Base-by-base conservation (phyloP, 30 jellyfish, hydroid and myxozoan genomes). In the Turritopsis rubra region DNA sequence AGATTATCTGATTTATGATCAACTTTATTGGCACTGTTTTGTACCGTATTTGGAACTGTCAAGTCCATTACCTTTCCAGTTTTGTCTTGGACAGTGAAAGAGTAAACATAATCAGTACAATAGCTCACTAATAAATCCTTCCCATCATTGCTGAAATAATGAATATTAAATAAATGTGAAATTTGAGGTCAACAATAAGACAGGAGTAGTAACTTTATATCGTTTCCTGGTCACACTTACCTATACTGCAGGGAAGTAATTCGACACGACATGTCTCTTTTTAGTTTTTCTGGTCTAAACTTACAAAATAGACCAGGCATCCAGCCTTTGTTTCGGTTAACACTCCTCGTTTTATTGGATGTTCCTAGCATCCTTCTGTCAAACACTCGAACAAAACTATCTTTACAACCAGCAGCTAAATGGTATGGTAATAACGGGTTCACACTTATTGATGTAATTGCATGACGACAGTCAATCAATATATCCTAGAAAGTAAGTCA, bases 381-480 rank as follows among this genome's bases (percentile, higher is more conserved):
- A 53, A 79, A 90, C 24, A 90, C 78, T n/a, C 94, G 85, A 3
- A 86, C 94, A 66, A 23, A 53, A 81, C 97, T 85, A 71, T 90
- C 97, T 28, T 85, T 90, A 93, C 97, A 84, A 21, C 97, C 97
- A 41, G 83, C 84, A 24, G 96, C 97, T 18, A 90, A 75, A 18
- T 86, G 93, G 75, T 86, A 83, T 7, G 95, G 97, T 28, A 16
- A 68, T 77, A 86, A 16, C 4, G 97, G 97, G 66, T 90, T 90
- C 81, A 90, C 90, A 41, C 79, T 75, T 28, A 90, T 29, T 19
- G 96, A 86, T 0, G 97, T 84, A 0, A 86, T 75, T 1, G 97
- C 96, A 86, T 79, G 87, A 30, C 26, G 79, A 25, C 89, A 53
- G 29, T 86, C 93, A 53, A 90, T 76, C 18, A 86, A 86, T 66